Base-by-base conservation (phyloP, 2,113 vertebrate species). In the Pelvicachromis taeniatus region DNA sequence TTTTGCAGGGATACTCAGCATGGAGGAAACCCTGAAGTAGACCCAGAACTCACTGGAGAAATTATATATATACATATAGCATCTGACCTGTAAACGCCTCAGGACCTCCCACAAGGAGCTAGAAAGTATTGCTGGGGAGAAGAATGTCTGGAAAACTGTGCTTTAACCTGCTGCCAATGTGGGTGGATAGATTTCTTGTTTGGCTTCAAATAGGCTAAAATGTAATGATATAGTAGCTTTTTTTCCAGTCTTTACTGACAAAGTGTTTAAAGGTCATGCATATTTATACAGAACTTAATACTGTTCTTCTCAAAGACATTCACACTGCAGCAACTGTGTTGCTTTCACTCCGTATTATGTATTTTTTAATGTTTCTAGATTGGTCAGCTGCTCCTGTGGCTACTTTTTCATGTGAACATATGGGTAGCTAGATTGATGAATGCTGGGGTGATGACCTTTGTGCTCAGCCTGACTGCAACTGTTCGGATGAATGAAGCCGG, bases 391-490 rank as follows among this genome's bases (percentile, higher is more conserved):
- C 68, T 73, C 23, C 23, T 19, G 14, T 7, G 23, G 40, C 23
- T 73, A 0, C 42, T 73, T 48, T 29, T 73, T 73, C 23, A 29
- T 73, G 68, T 50, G 48, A 50, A 11, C 16, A 73, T 17, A 0
- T 2, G 0, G 9, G 21, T 29, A 73, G 23, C 23, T 48, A 29
- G 6, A 73, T 11, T 48, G 40, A 29, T 29, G 9, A 48, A 29
- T 3, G 3, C 11, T 73, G 23, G 40, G 65, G 21, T 1, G 17
- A 45, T 13, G 1, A 26, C 21, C 65, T 70, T 26, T 9, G 0
- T 0, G 8, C 40, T 70, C 65, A 26, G 38, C 21, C 65, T 17
- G 40, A 26, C 45, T 70, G 26, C 0, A 4, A 3, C n/a, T 42
- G n/a, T 42, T 68, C 2, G 11, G 12, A 68, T 16, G 45, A 70